These are phyloP conservation scores for Nothobranchius kuhntae DNA, from an alignment of 2,113 vertebrate genomes.

Conservation along the genomic window DNA sequence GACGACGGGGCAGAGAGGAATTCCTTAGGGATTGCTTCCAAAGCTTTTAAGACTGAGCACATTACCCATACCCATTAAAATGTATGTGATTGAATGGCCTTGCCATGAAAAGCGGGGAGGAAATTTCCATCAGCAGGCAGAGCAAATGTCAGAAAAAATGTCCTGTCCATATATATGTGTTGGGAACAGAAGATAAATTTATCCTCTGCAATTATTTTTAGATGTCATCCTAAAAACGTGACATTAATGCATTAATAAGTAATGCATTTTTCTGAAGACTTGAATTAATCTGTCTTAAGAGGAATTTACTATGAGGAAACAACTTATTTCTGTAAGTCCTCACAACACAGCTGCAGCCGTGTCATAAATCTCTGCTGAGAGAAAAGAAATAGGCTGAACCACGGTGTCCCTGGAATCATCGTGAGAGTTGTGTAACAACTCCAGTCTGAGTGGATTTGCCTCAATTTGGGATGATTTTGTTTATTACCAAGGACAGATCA, in stretches of 20 bases:
- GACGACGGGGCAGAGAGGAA: constrained; percentile 1
- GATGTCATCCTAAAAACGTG: background rate
- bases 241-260: background rate
- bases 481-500: constrained; percentile 84
- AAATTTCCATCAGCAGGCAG: constrained; percentile 13
- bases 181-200: background rate
- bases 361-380: constrained; percentile 23
- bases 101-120: constrained; percentile 19
- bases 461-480: background rate
- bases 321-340: constrained; percentile 3
- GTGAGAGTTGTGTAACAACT: background rate
- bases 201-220: background rate
- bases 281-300: background rate
- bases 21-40: constrained; percentile 40
- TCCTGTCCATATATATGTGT: background rate
- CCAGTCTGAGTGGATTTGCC: background rate
- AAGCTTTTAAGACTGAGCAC: constrained; percentile 46
- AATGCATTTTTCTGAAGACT: background rate
- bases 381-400: constrained; percentile 12
- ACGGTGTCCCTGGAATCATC: constrained; percentile 9
- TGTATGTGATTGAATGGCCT: constrained; percentile 19
- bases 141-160: constrained; percentile 7
- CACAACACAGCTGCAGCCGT: background rate
- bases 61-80: constrained; percentile 34
- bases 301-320: background rate